phyloP scores from a whole-genome alignment of 2,888 invertebrate genomes.

The Pterobdella sp. region DNA sequence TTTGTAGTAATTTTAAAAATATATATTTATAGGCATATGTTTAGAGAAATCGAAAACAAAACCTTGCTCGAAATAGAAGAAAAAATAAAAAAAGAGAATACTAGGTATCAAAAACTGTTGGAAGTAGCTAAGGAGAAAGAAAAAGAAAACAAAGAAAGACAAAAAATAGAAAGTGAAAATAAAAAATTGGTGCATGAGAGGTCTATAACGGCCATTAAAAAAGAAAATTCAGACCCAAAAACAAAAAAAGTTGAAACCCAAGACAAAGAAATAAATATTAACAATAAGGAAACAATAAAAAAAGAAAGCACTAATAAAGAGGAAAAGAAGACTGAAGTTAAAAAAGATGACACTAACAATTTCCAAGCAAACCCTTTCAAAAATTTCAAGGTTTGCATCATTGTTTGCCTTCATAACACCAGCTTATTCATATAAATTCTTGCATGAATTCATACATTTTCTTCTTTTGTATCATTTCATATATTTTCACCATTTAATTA shows the following conservation, averaged over 20 bases:
- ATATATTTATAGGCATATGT: constrained; percentile 40
- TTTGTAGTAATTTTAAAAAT: neutral
- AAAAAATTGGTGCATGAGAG: neutral
- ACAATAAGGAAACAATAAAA: too few species aligned
- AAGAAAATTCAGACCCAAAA: too few species aligned
- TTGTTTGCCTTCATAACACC: too few species aligned
- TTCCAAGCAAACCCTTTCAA: neutral
- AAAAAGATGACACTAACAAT: too few species aligned
- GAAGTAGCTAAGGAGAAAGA: constrained; percentile 9
- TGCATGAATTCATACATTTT: too few species aligned
- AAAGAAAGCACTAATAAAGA: too few species aligned
- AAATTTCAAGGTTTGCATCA: neutral
- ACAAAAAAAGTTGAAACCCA: too few species aligned
- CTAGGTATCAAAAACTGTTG: constrained; percentile 40
- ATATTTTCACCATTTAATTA: neutral
- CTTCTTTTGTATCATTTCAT: neutral
- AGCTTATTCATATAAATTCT: too few species aligned
- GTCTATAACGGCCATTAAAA: neutral
- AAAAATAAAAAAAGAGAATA: constrained; percentile 42
- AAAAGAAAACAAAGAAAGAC: neutral
- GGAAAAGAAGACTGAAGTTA: too few species aligned
- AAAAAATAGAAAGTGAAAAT: too few species aligned
- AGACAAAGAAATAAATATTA: too few species aligned
- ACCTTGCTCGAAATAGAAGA: constrained; percentile 39
- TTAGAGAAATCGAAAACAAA: constrained; percentile 42